Conservation (phyloP, 64 coral and sea anemone genomes). For the Catalaphyllia jardinei region DNA sequence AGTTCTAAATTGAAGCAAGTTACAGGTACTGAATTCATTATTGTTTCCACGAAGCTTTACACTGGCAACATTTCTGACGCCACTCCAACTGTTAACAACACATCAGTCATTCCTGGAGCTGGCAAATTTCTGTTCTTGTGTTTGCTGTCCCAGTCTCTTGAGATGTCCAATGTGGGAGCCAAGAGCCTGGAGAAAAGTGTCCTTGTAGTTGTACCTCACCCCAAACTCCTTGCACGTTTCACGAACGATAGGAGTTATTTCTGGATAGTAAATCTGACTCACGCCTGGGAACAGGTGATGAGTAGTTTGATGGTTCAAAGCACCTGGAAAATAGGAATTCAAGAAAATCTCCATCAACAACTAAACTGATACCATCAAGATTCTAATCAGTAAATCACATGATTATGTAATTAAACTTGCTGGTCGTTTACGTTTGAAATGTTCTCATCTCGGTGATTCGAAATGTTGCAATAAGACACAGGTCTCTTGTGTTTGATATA, state of each 20-base stretch:
- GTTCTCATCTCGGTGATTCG: background rate
- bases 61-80: background rate
- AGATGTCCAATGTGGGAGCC: constrained; percentile 74
- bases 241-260: constrained; percentile 85
- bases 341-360: background rate
- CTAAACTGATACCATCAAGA: background rate
- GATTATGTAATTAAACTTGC: too few relatives aligned
- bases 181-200: constrained; percentile 71
- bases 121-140: background rate
- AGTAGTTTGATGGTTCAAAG: constrained; percentile 83
- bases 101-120: background rate
- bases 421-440: too few relatives aligned
- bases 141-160: constrained; percentile 72
- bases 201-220: constrained; percentile 85
- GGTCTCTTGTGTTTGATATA: background rate
- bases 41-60: background rate
- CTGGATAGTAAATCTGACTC: constrained; percentile 80
- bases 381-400: background rate
- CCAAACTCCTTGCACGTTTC: constrained; percentile 83
- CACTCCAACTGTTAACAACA: background rate
- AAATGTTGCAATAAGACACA: background rate
- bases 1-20: too few relatives aligned
- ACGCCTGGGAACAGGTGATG: constrained; percentile 87
- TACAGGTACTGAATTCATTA: too few relatives aligned
- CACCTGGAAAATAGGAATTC: constrained; percentile 31